A percentile compares a stretch with the other conserved stretches of the same genome.
Evolutionary conservation across 2,113 vertebrate genomes (phyloP).

Genomic region (Pangasianodon hypophthalmus): DNA sequence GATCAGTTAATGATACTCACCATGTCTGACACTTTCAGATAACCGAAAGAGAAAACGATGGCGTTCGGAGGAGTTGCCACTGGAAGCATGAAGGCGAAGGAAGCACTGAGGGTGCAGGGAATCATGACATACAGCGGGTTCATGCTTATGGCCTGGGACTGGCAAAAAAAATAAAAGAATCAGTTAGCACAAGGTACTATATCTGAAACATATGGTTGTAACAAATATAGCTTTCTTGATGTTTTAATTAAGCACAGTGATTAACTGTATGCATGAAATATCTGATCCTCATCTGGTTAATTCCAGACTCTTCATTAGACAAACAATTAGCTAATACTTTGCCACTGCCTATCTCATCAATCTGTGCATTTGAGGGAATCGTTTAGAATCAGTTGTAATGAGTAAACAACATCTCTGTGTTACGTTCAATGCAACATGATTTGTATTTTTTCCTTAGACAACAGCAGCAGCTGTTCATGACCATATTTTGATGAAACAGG

Average conservation of each 20-base stretch:
- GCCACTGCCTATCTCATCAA: not conserved
- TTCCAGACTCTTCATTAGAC: not conserved
- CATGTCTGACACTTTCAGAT: constrained; percentile 90
- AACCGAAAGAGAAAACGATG: constrained; percentile 88
- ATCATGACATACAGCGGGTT: constrained; percentile 94
- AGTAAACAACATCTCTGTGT: not conserved
- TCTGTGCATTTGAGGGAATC: not conserved
- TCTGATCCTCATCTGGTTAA: not conserved
- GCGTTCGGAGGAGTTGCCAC: constrained; percentile 94
- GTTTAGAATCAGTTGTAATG: not conserved
- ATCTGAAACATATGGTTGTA: not conserved
- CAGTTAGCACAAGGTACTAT: not conserved
- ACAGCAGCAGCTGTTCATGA: not conserved
- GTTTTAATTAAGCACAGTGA: not conserved
- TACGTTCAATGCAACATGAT: not conserved
- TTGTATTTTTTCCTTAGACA: not conserved
- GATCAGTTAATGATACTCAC: constrained; percentile 70
- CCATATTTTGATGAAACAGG: not conserved
- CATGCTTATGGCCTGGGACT: constrained; percentile 83
- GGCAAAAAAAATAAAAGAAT: constrained; percentile 33
- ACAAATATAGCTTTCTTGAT: not conserved
- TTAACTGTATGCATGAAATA: not conserved
- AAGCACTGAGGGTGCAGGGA: constrained; percentile 89
- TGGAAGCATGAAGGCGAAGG: constrained; percentile 96
- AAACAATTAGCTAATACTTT: not conserved